These are phyloP conservation scores for Argya squamiceps DNA, from an alignment of 2,797 vertebrate species.

Conservation along the genomic window DNA sequence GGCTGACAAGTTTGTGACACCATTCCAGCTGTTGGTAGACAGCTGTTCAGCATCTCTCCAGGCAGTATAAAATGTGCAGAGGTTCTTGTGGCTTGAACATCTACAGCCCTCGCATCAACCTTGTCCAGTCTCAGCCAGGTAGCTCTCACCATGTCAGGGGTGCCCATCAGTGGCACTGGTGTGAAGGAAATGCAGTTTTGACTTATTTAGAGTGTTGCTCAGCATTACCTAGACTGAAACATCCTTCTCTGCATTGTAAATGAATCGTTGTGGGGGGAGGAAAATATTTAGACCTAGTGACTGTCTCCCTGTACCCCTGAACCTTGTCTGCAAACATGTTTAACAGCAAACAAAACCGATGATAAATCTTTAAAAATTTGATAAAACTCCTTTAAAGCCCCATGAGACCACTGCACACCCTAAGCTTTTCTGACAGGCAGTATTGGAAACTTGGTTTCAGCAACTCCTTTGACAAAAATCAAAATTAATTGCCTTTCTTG, in stretches of 20 bases:
- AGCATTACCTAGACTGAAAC: not conserved
- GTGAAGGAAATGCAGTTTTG: not conserved
- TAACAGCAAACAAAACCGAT: not conserved
- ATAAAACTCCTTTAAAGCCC: not conserved
- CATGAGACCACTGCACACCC: not conserved
- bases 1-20: not conserved
- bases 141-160: not conserved
- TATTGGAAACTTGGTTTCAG: not conserved
- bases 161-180: not conserved
- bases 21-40: not conserved
- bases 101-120: not conserved
- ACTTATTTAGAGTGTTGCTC: not conserved
- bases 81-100: not conserved
- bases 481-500: not conserved
- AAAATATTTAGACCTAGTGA: not conserved
- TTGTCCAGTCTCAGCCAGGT: not conserved
- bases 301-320: not conserved
- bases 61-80: not conserved
- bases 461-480: not conserved
- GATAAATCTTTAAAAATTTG: not conserved
- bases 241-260: not conserved
- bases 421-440: not conserved
- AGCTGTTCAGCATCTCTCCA: not conserved
- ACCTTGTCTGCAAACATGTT: not conserved
- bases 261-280: accelerated